Base-by-base conservation (phyloP, 2,113 vertebrate species). In the Spheniscus mendiculus region DNA sequence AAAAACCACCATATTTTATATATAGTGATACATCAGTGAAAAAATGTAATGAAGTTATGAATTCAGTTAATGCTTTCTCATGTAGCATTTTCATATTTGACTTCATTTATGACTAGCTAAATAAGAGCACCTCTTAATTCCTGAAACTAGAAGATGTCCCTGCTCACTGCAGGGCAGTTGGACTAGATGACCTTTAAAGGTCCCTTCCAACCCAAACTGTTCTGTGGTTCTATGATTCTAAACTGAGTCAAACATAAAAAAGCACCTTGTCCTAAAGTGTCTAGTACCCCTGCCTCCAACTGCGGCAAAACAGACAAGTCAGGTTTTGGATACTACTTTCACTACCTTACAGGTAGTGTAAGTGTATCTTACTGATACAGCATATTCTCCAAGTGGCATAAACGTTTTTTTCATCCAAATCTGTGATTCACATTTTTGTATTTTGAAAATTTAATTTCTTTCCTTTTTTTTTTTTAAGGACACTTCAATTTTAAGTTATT, bases 261-360 rank as follows among this genome's bases (percentile, higher is more conserved):
- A 59, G 2, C 12, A 20, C 5, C 11, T 67, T 73, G 11, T 71
- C 45, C 18, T 25, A 17, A 70, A 55, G 11, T 8, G 10, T 20
- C 15, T 34, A 6, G 8, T 47, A 11, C 29, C 18, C 15, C 29
- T 73, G 50, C 2, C 11, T 44, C 9, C 1, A 10, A 0, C 7
- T 50, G 56, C 7, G 34, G 59, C 34, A 76, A 49, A 80, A 3
- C 30, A 27, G 10, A 32, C 10, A 32, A 42, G 12, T 36, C 5
- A 1, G 25, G 12, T 55, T 50, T 19, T 83, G 15, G 30, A 7
- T 49, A 25, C 36, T 65, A 6, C 19, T 55, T 42, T 50, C 53
- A 25, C 29, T 76, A 6, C 27, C 19, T 80, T 27, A 58, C 19
- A 77, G 42, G 5, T 40, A n/a, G n/a, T n/a, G n/a, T n/a, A n/a